A percentile compares a stretch with the other conserved stretches of the same genome.
These are phyloP conservation scores for Lagocephalus sceleratus DNA, from an alignment of 2,797 vertebrate species.

Conservation along the genomic window DNA sequence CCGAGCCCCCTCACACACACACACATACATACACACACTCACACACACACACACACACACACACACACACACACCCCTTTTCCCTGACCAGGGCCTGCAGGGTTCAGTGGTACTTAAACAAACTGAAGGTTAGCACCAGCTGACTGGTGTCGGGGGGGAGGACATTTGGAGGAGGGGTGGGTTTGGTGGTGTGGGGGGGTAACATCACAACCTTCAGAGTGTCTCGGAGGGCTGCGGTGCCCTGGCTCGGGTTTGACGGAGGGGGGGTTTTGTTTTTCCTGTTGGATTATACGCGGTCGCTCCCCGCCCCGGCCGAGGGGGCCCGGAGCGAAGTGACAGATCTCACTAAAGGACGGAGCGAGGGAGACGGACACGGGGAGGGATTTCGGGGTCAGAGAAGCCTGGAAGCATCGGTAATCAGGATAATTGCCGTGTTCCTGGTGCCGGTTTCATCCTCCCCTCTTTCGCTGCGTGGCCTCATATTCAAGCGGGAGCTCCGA, in stretches of 20 bases:
- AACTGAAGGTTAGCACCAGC: slow-evolving; percentile 71
- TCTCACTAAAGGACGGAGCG: slow-evolving; percentile 39
- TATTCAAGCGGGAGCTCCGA: slow-evolving; percentile 48
- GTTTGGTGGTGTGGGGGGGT: slow-evolving; percentile 9
- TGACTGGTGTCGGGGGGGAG: slow-evolving; percentile 53
- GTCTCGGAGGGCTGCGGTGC: slow-evolving; percentile 61
- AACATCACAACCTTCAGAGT: slow-evolving; percentile 54
- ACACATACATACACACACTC: too few species aligned
- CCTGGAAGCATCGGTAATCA: slow-evolving; percentile 74
- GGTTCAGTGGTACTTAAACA: slow-evolving; percentile 77
- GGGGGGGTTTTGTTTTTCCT: slow-evolving; percentile 72
- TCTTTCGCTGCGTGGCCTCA: slow-evolving; percentile 49
- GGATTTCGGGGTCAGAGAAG: slow-evolving; percentile 66
- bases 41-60: too few species aligned
- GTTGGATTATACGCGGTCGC: slow-evolving; percentile 68
- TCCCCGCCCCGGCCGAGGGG: slow-evolving; percentile 55
- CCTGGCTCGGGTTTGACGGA: slow-evolving; percentile 62
- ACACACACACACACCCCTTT: too few species aligned
- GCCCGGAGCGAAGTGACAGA: slow-evolving; percentile 64
- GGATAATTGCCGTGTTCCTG: slow-evolving; percentile 76
- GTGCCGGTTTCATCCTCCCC: slow-evolving; percentile 55
- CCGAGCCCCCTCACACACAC: too few species aligned
- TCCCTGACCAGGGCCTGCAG: slow-evolving; percentile 61
- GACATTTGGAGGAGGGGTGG: slow-evolving; percentile 39
- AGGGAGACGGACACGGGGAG: slow-evolving; percentile 47